A percentile compares a stretch with the other conserved stretches of the same genome.
These are phyloP conservation scores for Dryadula phaetusa DNA, from an alignment of 2,888 invertebrate genomes.

Conservation along the genomic window DNA sequence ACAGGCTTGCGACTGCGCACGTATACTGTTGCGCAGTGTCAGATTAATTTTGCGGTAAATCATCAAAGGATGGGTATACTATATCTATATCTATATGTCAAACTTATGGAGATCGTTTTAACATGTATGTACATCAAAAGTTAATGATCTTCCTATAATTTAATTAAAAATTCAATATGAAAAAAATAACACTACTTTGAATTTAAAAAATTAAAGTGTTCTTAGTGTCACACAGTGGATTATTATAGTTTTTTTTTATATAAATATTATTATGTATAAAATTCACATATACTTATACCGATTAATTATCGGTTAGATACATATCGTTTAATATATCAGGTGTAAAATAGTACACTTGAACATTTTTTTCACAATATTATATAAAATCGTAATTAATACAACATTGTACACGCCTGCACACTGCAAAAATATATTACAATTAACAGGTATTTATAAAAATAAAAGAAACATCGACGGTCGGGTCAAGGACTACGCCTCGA, in stretches of 20 bases:
- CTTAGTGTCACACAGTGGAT: too few species aligned
- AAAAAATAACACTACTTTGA: too few species aligned
- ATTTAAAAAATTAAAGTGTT: too few species aligned
- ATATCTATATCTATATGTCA: constrained; percentile 11
- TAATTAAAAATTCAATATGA: neutral
- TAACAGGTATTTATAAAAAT: neutral
- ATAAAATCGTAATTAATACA: neutral
- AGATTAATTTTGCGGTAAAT: constrained; percentile 34
- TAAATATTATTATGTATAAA: too few species aligned
- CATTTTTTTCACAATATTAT: neutral
- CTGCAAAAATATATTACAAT: neutral
- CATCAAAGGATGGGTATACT: constrained; percentile 29
- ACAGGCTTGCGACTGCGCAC: constrained; percentile 40
- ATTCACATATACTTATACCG: too few species aligned
- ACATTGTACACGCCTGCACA: neutral
- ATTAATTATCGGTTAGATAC: too few species aligned
- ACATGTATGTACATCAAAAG: neutral
- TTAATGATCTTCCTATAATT: neutral
- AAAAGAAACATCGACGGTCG: neutral
- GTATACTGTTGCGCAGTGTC: constrained; percentile 42
- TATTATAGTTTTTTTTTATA: too few species aligned
- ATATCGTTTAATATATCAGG: too few species aligned
- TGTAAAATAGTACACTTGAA: too few species aligned
- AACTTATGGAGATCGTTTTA: neutral
- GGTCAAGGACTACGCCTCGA: neutral